A percentile compares a stretch with the other conserved stretches of the same genome.
phyloP scores from a whole-genome alignment of 2,797 vertebrate species.

The Astyanax mexicanus region DNA sequence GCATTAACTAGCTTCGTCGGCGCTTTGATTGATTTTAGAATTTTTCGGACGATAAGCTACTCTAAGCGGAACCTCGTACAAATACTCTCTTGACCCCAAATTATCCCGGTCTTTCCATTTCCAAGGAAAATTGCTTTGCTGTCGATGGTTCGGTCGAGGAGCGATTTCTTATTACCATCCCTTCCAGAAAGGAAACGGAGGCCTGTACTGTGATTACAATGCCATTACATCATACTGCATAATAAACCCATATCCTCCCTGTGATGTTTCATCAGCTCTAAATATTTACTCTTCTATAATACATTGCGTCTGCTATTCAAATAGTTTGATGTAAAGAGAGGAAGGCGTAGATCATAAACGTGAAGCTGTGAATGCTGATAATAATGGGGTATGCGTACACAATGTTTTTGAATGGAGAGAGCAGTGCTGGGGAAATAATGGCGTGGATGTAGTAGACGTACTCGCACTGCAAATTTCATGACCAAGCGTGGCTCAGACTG shows the following conservation, averaged over 20 bases:
- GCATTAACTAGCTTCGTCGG: conserved; percentile 32
- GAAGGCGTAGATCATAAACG: conserved; percentile 4
- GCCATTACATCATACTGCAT: conserved; percentile 42
- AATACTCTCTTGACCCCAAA: conserved; percentile 32
- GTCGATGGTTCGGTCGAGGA: conserved; percentile 17
- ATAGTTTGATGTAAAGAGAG: conserved; percentile 17
- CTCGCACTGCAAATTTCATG: conserved; percentile 48
- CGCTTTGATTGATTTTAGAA: conserved; percentile 40
- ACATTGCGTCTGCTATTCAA: conserved; percentile 7
- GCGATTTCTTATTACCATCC: conserved; percentile 22
- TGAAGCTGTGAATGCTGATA: background rate
- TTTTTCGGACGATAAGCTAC: conserved; percentile 2
- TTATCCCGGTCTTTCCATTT: conserved; percentile 24
- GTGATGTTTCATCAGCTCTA: conserved; percentile 28
- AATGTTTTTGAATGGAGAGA: background rate
- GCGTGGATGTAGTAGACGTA: background rate
- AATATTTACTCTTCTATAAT: conserved; percentile 30
- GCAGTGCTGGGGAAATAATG: conserved; percentile 8
- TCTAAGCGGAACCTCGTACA: conserved; percentile 6
- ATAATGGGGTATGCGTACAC: background rate
- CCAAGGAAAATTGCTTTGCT: conserved; percentile 23
- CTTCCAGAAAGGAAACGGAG: background rate
- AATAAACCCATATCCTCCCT: conserved; percentile 19
- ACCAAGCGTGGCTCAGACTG: conserved; percentile 22
- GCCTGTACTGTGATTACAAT: conserved; percentile 37